A percentile compares a stretch with the other conserved stretches of the same genome.
Conservation (phyloP, 2,888 invertebrate species). For the Eupsilia transversa region DNA sequence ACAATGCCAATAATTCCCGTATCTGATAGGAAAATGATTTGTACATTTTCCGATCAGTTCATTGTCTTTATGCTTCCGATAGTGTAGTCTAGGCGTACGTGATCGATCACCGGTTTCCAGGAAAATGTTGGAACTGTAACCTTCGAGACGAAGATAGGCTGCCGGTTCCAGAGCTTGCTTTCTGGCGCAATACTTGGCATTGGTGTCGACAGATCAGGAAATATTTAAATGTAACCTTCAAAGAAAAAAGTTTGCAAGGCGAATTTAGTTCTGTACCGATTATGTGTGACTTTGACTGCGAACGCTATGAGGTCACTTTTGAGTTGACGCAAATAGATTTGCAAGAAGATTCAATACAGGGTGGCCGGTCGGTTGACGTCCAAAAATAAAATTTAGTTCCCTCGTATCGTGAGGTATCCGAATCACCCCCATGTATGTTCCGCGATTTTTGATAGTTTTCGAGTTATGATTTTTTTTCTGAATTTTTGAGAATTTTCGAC, state of each 20-base stretch:
- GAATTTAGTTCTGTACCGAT: conserved; percentile 65
- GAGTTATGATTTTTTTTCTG: too few relatives aligned
- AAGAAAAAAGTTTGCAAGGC: conserved; percentile 75
- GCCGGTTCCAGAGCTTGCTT: conserved; percentile 75
- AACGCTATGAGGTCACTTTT: conserved; percentile 48
- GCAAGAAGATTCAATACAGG: conserved; percentile 47
- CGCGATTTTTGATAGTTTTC: too few relatives aligned
- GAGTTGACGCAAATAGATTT: conserved; percentile 50
- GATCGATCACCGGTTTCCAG: conserved; percentile 68
- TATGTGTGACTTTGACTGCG: conserved; percentile 53
- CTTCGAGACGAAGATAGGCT: conserved; percentile 67
- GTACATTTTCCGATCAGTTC: conserved; percentile 25
- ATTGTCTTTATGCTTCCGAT: conserved; percentile 31
- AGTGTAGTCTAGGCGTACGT: conserved; percentile 58
- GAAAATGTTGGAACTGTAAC: conserved; percentile 64
- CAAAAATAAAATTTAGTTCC: too few relatives aligned
- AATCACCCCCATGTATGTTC: too few relatives aligned
- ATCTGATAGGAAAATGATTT: conserved; percentile 4
- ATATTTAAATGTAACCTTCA: conserved; percentile 75
- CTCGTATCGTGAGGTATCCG: too few relatives aligned
- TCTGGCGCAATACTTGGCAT: conserved; percentile 76
- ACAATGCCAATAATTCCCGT: not conserved
- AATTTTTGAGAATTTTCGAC: too few relatives aligned
- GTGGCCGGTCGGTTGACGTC: too few relatives aligned
- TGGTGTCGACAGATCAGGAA: conserved; percentile 79